A percentile compares a stretch with the other conserved stretches of the same genome.
These are phyloP conservation scores for Hippocampus kuda DNA, from an alignment of 2,797 vertebrate genomes.

Conservation along the genomic window DNA sequence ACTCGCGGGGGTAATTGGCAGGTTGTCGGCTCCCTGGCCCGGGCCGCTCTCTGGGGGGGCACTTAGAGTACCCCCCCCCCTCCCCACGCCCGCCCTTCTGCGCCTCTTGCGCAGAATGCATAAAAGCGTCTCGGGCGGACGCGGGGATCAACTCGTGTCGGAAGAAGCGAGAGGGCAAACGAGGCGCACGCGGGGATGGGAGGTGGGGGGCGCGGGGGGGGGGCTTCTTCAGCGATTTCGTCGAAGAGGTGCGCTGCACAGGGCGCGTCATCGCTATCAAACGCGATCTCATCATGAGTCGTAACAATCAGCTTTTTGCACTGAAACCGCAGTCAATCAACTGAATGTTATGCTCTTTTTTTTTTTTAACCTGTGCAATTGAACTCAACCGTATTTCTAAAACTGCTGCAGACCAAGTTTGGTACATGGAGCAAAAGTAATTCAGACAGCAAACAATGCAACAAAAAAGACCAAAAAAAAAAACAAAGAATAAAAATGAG, in stretches of 20 bases:
- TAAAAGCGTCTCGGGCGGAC: slow-evolving; percentile 45
- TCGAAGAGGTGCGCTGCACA: background rate
- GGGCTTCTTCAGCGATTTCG: slow-evolving; percentile 1
- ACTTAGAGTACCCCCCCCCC: slow-evolving; percentile 43
- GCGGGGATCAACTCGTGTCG: slow-evolving; percentile 8
- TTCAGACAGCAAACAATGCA: too few relatives aligned
- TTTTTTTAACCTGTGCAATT: too few relatives aligned
- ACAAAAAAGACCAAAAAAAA: too few relatives aligned
- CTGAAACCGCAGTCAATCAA: background rate
- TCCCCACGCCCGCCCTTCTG: slow-evolving; percentile 14
- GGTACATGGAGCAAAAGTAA: too few relatives aligned
- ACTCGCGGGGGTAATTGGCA: slow-evolving; percentile 60
- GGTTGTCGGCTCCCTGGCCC: slow-evolving; percentile 42
- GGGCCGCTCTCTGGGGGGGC: slow-evolving; percentile 45
- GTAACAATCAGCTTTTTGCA: background rate
- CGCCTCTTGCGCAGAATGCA: slow-evolving; percentile 57
- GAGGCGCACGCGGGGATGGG: slow-evolving; percentile 26
- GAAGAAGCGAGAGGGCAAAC: slow-evolving; percentile 30
- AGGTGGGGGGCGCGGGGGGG: too few relatives aligned
- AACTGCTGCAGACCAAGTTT: too few relatives aligned
- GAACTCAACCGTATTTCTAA: too few relatives aligned
- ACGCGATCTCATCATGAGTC: background rate
- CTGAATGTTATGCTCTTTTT: too few relatives aligned
- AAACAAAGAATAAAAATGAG: too few relatives aligned
- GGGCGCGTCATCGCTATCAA: background rate